Conservation (phyloP, 1,140 invertebrate species). For the Chrysomallon squamiferum region DNA sequence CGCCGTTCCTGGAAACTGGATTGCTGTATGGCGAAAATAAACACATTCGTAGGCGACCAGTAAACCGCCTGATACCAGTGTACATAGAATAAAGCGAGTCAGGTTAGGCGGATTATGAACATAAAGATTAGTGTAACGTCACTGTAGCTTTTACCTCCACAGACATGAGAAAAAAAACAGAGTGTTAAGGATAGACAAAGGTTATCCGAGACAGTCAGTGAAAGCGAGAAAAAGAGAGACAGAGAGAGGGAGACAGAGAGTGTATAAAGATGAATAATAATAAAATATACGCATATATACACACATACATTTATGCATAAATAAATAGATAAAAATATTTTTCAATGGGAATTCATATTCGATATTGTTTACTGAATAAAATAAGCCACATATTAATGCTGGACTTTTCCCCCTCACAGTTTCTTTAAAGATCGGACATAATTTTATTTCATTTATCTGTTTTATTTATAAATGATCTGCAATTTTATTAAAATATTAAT, state of each 20-base stretch:
- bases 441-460: no score
- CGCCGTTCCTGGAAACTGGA: background rate
- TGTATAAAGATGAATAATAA: no score
- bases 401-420: no score
- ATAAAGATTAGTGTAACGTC: background rate
- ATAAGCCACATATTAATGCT: no score
- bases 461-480: no score
- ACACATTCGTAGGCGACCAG: slow-evolving; percentile 1
- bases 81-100: background rate
- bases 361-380: no score
- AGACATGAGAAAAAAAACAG: background rate
- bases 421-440: no score
- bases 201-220: background rate
- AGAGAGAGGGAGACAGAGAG: background rate
- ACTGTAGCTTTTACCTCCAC: background rate
- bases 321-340: no score
- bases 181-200: background rate
- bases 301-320: no score
- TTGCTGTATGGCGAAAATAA: slow-evolving; percentile 1
- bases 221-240: background rate
- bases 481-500: no score
- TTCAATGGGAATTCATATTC: no score
- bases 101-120: background rate
- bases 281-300: no score
- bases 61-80: background rate